These are phyloP conservation scores for Phyllostomus hastatus DNA, from an alignment of 2,113 vertebrate genomes.

Conservation along the genomic window DNA sequence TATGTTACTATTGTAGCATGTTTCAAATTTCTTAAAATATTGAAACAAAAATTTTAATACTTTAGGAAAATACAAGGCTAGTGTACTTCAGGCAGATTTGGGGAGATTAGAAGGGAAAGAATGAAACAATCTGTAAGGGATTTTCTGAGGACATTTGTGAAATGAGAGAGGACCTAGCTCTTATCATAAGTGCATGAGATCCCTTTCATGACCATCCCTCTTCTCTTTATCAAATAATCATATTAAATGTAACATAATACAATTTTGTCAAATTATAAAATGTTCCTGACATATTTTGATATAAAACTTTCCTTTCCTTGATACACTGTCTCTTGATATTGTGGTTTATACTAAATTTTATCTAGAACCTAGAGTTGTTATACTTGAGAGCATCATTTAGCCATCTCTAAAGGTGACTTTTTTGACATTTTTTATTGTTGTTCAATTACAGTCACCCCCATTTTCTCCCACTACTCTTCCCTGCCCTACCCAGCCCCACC, in stretches of 20 bases:
- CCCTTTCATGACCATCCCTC: not conserved
- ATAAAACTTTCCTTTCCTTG: not conserved
- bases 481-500: too few species aligned
- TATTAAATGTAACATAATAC: not conserved
- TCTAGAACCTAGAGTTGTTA: not conserved
- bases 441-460: too few species aligned
- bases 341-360: not conserved
- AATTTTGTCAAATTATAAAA: not conserved
- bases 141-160: not conserved
- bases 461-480: too few species aligned
- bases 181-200: not conserved
- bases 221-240: not conserved
- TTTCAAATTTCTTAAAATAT: not conserved
- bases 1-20: not conserved
- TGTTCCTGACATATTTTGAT: not conserved
- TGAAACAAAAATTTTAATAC: not conserved
- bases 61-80: not conserved
- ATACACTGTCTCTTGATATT: not conserved
- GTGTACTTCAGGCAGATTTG: not conserved
- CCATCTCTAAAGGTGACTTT: not conserved
- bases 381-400: not conserved
- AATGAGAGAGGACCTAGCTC: not conserved
- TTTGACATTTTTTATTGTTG: too few species aligned
- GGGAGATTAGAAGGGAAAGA: not conserved
- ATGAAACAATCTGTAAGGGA: not conserved